Percentiles rank a stretch among this genome's conserved stretches.
These are phyloP conservation scores for Byasa hedistus DNA, from an alignment of 2,888 invertebrate species.

Conservation along the genomic window DNA sequence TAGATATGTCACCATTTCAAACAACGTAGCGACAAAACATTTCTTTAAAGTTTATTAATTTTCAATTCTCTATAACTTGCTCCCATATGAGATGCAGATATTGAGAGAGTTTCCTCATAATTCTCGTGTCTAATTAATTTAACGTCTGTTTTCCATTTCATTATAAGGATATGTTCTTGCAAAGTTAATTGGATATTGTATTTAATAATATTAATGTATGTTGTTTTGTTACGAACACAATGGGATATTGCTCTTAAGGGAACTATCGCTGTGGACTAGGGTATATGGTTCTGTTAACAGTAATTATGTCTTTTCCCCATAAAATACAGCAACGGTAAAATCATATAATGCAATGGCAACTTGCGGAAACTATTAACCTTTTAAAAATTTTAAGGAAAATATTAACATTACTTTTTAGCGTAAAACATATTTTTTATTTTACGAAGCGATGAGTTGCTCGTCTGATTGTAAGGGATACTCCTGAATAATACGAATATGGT, in stretches of 20 bases:
- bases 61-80: slow-evolving; percentile 13
- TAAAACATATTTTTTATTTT: too few relatives aligned
- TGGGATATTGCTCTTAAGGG: neutral
- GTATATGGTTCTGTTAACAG: neutral
- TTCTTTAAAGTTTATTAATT: slow-evolving; percentile 17
- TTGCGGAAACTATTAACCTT: neutral
- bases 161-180: neutral
- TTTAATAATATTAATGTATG: slow-evolving; percentile 1
- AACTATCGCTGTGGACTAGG: neutral
- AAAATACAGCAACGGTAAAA: neutral
- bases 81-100: slow-evolving; percentile 15
- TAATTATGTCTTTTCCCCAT: neutral
- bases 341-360: neutral
- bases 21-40: slow-evolving; percentile 7
- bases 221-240: neutral
- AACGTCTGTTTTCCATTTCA: slow-evolving; percentile 8
- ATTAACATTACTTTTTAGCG: too few relatives aligned
- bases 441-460: too few relatives aligned
- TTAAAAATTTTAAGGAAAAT: too few relatives aligned
- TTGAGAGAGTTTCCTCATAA: slow-evolving; percentile 8
- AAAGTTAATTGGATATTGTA: neutral
- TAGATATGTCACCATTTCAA: too few relatives aligned
- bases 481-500: too few relatives aligned
- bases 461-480: too few relatives aligned
- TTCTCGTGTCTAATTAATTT: slow-evolving; percentile 6